phyloP scores from a whole-genome alignment of 2,113 vertebrate genomes.

The Hystrix brachyura region DNA sequence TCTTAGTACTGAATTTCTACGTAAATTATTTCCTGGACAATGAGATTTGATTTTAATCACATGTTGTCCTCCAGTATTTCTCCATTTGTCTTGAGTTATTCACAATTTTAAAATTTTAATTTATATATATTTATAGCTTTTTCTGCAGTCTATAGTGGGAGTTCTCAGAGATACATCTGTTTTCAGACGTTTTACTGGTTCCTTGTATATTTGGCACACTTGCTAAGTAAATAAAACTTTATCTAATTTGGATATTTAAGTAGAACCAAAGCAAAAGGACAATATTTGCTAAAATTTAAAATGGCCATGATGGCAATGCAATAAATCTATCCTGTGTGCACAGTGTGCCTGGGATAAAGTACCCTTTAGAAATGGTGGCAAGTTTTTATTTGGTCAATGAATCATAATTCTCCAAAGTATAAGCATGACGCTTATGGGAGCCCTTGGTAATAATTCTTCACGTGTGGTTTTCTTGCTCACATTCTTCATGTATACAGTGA shows the following conservation, averaged over 20 bases:
- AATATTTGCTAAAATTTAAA: constrained; percentile 37
- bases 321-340: neutral
- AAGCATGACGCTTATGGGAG: neutral
- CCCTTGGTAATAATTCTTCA: constrained; percentile 61
- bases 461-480: constrained; percentile 6
- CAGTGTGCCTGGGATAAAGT: neutral
- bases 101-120: neutral
- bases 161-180: neutral
- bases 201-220: neutral
- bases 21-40: neutral
- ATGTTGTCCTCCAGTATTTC: neutral
- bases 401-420: constrained; percentile 59
- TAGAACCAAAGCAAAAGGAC: constrained; percentile 36
- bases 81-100: neutral
- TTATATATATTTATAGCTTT: neutral
- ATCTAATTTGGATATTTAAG: constrained; percentile 40
- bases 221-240: constrained; percentile 2
- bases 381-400: constrained; percentile 69
- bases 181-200: constrained; percentile 46
- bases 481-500: neutral
- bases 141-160: neutral
- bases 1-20: neutral
- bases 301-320: neutral
- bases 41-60: neutral
- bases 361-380: constrained; percentile 11